Conservation (phyloP, 1,140 invertebrate genomes). For the Augochlora pura region DNA sequence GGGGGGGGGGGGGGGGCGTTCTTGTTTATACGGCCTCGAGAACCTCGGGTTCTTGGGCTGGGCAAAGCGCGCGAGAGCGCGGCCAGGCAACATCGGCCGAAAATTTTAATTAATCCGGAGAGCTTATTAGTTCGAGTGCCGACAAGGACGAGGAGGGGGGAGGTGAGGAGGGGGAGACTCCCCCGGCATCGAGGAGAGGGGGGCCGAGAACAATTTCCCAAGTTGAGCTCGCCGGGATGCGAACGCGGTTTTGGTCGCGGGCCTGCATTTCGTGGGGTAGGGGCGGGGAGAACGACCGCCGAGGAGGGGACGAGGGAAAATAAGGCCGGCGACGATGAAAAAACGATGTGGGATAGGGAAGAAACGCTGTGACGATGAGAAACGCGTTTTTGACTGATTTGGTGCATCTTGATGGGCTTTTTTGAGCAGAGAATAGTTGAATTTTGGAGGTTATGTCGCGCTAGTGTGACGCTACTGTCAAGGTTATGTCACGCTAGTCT, state of each 20-base stretch:
- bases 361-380: conserved; percentile 16
- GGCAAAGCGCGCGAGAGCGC: conserved; percentile 1
- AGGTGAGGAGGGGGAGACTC: no score
- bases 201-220: conserved; percentile 53
- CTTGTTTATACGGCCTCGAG: conserved; percentile 51
- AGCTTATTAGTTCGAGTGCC: conserved; percentile 66
- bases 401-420: conserved; percentile 7
- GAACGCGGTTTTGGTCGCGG: background rate
- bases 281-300: conserved; percentile 1
- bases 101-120: conserved; percentile 70
- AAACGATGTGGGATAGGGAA: conserved; percentile 31
- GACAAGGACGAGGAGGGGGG: conserved; percentile 41
- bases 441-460: background rate
- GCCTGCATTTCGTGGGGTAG: background rate
- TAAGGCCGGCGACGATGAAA: background rate
- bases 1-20: no score
- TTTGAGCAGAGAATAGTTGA: background rate
- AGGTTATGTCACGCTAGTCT: no score
- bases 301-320: background rate
- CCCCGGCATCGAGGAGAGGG: conserved; percentile 36
- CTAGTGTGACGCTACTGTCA: no score
- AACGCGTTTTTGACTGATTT: conserved; percentile 11
- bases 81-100: conserved; percentile 47
- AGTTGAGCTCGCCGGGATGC: conserved; percentile 40
- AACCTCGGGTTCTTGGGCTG: conserved; percentile 33